phyloP scores from a whole-genome alignment of 2,888 invertebrate genomes.

The Pegoplata infirma region DNA sequence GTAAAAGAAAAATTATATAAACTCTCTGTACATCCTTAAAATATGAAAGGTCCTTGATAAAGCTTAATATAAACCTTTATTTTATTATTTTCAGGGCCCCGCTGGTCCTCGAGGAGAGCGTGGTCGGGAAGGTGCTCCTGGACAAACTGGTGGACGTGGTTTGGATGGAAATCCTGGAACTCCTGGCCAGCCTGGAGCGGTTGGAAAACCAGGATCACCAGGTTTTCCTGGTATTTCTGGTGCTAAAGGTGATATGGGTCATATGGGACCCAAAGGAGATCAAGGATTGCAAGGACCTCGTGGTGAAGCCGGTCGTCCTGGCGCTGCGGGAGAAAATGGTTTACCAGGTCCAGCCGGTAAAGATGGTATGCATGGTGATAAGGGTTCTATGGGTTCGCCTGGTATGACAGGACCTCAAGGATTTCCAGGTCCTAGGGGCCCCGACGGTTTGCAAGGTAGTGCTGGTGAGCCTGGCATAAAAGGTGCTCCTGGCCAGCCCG shows the following conservation, averaged over 20 bases:
- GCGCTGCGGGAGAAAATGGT: slow-evolving; percentile 87
- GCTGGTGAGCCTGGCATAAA: slow-evolving; percentile 87
- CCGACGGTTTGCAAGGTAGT: slow-evolving; percentile 86
- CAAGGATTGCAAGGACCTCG: slow-evolving; percentile 89
- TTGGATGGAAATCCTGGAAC: slow-evolving; percentile 88
- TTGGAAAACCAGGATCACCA: slow-evolving; percentile 90
- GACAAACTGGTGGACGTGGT: slow-evolving; percentile 87
- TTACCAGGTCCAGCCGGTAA: slow-evolving; percentile 87
- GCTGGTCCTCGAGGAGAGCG: slow-evolving; percentile 90
- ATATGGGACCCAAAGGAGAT: slow-evolving; percentile 87
- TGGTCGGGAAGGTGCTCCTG: slow-evolving; percentile 89
- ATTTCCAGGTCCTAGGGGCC: slow-evolving; percentile 89
- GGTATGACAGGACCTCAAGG: slow-evolving; percentile 89
- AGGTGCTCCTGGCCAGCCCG: slow-evolving; percentile 86
- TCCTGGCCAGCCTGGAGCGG: slow-evolving; percentile 82
- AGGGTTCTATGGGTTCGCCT: slow-evolving; percentile 85
- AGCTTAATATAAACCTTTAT: neutral
- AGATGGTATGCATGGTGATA: slow-evolving; percentile 89
- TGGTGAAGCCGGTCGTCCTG: slow-evolving; percentile 89
- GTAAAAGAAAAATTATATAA: too few relatives aligned
- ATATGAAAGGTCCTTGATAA: neutral
- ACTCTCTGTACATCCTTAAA: too few relatives aligned
- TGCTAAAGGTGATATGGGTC: slow-evolving; percentile 88
- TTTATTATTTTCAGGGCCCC: slow-evolving; percentile 88
- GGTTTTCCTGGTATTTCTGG: slow-evolving; percentile 91